A percentile compares a stretch with the other conserved stretches of the same genome.
phyloP scores from a whole-genome alignment of 2,888 invertebrate genomes.

The Melanchra persicariae region DNA sequence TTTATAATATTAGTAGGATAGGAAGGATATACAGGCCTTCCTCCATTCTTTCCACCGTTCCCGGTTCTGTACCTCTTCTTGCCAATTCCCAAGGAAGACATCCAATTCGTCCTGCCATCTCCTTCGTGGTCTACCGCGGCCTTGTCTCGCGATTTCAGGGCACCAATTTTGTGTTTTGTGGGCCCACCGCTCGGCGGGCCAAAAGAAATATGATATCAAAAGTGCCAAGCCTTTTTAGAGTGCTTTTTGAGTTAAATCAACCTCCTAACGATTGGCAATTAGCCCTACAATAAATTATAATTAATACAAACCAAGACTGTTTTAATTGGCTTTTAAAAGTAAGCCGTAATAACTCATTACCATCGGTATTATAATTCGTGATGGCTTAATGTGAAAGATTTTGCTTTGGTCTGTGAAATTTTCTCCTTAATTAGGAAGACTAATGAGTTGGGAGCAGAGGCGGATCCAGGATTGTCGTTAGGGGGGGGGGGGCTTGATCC shows the following conservation, averaged over 20 bases:
- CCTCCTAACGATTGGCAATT: constrained; percentile 24
- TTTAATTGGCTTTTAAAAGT: constrained; percentile 56
- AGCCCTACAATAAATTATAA: constrained; percentile 48
- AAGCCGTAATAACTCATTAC: constrained; percentile 46
- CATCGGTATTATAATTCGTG: constrained; percentile 29
- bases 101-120: no score
- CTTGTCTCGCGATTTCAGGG: no score
- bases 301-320: constrained; percentile 41
- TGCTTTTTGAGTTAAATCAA: constrained; percentile 29
- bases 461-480: no score
- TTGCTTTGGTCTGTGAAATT: constrained; percentile 6
- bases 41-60: no score
- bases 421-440: background rate
- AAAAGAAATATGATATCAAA: constrained; percentile 25
- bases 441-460: constrained; percentile 15
- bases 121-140: no score
- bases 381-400: constrained; percentile 16
- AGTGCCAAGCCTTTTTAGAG: constrained; percentile 21
- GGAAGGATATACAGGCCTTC: no score
- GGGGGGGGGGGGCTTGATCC: no score
- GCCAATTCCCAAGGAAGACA: no score
- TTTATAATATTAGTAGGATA: no score
- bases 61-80: no score
- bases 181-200: no score
- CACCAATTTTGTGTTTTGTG: no score